These are phyloP conservation scores for Penaeus vannamei DNA, from an alignment of 1,140 invertebrate genomes.

Conservation along the genomic window DNA sequence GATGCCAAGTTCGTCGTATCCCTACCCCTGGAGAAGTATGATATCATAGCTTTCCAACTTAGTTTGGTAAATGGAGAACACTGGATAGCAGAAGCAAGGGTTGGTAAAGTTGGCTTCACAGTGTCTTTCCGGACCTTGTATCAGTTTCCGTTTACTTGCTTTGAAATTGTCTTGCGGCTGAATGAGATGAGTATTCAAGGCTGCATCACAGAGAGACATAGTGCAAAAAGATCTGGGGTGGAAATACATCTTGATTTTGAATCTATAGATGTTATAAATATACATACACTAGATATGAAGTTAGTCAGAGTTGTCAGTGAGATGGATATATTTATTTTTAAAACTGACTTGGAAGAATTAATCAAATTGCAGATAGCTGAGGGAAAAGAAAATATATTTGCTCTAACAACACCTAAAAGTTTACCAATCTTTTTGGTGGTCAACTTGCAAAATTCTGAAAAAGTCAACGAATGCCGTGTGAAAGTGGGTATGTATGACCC, in stretches of 20 bases:
- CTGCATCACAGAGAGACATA: not conserved
- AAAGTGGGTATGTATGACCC: not conserved
- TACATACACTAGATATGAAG: conserved; percentile 13
- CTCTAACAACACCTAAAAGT: conserved; percentile 10
- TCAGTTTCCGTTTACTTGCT: not conserved
- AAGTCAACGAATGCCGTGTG: conserved; percentile 20
- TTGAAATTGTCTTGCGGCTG: not conserved
- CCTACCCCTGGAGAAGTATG: conserved; percentile 51
- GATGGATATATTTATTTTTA: not conserved
- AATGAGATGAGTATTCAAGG: conserved; percentile 30
- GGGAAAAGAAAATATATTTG: conserved; percentile 35
- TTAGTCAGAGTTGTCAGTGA: not conserved
- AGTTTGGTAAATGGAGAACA: too few relatives aligned
- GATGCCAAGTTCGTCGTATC: not conserved
- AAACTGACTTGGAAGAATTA: conserved; percentile 8
- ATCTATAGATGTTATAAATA: conserved; percentile 1
- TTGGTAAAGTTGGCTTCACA: conserved; percentile 48
- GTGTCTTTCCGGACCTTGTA: not conserved
- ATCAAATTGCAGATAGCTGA: conserved; percentile 3
- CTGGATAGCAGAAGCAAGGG: conserved; percentile 11
- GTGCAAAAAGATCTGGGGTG: not conserved
- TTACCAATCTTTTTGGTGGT: conserved; percentile 35
- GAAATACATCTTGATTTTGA: conserved; percentile 26
- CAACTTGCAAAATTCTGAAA: not conserved
- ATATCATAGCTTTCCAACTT: conserved; percentile 29